Conservation (phyloP, 2,888 invertebrate species). For the Parnassius smintheus region DNA sequence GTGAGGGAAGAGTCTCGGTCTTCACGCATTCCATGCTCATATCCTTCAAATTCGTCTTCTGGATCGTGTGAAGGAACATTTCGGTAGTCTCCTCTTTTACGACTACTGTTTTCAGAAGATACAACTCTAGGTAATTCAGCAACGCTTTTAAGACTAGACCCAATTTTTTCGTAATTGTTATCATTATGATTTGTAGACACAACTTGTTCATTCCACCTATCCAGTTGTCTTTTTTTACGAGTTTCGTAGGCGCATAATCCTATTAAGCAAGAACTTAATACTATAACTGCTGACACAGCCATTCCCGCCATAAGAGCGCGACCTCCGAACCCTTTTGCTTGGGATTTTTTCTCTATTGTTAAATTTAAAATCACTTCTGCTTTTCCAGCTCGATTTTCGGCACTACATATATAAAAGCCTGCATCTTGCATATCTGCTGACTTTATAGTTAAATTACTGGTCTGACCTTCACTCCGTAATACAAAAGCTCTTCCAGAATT, state of each 20-base stretch:
- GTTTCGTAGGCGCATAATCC: slow-evolving; percentile 85
- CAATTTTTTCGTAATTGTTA: slow-evolving; percentile 90
- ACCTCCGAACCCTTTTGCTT: slow-evolving; percentile 80
- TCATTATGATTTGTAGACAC: slow-evolving; percentile 71
- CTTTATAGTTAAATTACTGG: slow-evolving; percentile 87
- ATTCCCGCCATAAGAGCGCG: slow-evolving; percentile 84
- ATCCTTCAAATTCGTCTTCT: slow-evolving; percentile 81
- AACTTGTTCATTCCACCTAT: slow-evolving; percentile 77
- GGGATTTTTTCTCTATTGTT: slow-evolving; percentile 84
- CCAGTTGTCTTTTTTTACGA: slow-evolving; percentile 81
- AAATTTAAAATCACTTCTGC: slow-evolving; percentile 88
- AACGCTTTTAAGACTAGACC: slow-evolving; percentile 82
- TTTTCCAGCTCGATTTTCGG: slow-evolving; percentile 90
- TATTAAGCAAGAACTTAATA: slow-evolving; percentile 84
- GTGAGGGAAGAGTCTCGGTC: slow-evolving; percentile 47
- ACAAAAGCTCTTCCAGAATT: slow-evolving; percentile 83
- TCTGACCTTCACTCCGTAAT: slow-evolving; percentile 84
- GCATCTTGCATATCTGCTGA: slow-evolving; percentile 88
- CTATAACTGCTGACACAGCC: slow-evolving; percentile 85
- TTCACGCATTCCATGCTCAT: slow-evolving; percentile 55
- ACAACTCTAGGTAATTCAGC: slow-evolving; percentile 60
- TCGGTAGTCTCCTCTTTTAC: slow-evolving; percentile 86
- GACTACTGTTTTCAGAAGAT: slow-evolving; percentile 53
- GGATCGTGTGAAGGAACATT: slow-evolving; percentile 87
- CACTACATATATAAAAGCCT: slow-evolving; percentile 88